Conservation (phyloP, 2,113 vertebrate genomes). For the Falco punctatus region DNA sequence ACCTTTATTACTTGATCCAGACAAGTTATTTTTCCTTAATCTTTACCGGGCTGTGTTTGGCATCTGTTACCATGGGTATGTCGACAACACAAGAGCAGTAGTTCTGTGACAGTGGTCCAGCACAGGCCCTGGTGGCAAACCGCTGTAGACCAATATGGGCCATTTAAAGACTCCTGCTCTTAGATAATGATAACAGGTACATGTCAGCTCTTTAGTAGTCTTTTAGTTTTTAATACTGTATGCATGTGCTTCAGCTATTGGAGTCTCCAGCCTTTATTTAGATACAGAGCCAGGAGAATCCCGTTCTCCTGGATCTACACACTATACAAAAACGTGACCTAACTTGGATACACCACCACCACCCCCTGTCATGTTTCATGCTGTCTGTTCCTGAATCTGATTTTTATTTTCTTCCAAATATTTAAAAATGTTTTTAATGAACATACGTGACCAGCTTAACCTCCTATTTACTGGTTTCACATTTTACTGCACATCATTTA, state of each 20-base stretch:
- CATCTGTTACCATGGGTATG: neutral
- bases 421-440: neutral
- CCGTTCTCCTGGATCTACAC: neutral
- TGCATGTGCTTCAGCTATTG: neutral
- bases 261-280: neutral
- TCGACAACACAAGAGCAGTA: neutral
- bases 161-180: neutral
- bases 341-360: neutral
- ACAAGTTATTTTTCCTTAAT: slow-evolving; percentile 17
- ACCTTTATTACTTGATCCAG: slow-evolving; percentile 31
- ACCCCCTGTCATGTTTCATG: neutral
- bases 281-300: neutral
- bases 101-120: neutral
- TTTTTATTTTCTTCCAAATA: neutral
- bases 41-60: neutral
- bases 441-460: neutral
- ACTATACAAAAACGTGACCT: neutral
- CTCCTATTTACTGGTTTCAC: neutral
- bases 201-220: neutral
- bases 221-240: neutral
- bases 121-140: neutral
- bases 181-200: neutral
- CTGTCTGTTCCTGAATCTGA: neutral
- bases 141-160: neutral
- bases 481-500: neutral